phyloP scores from a whole-genome alignment of 2,888 invertebrate species.

The Drosophila villosipedis region DNA sequence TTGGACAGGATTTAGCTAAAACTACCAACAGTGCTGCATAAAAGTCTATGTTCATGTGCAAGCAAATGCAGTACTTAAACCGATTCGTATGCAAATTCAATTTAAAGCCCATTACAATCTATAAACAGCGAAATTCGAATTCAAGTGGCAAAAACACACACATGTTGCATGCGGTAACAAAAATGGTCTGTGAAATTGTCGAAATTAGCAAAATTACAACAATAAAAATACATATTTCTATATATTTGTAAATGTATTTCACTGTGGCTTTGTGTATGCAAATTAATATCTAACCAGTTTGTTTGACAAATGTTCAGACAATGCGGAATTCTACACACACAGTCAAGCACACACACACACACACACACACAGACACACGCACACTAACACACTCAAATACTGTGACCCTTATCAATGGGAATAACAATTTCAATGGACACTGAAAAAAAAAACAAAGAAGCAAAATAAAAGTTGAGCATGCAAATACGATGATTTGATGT shows the following conservation, averaged over 20 bases:
- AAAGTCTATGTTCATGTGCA: slow-evolving; percentile 19
- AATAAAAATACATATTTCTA: background rate
- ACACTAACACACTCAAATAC: background rate
- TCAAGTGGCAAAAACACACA: slow-evolving; percentile 40
- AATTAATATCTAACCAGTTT: slow-evolving; percentile 50
- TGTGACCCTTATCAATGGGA: slow-evolving; percentile 56
- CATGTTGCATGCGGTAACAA: slow-evolving; percentile 22
- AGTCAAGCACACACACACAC: background rate
- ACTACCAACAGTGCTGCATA: slow-evolving; percentile 11
- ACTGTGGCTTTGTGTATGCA: slow-evolving; percentile 2
- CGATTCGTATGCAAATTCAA: slow-evolving; percentile 46
- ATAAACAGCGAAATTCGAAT: slow-evolving; percentile 40
- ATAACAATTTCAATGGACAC: slow-evolving; percentile 32
- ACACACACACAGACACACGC: background rate
- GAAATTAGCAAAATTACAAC: slow-evolving; percentile 27
- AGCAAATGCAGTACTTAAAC: slow-evolving; percentile 24
- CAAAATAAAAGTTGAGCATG: slow-evolving; percentile 23
- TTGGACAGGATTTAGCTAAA: slow-evolving; percentile 12
- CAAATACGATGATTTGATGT: slow-evolving; percentile 38
- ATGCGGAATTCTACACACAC: slow-evolving; percentile 26
- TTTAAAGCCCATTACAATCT: slow-evolving; percentile 52
- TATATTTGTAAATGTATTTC: slow-evolving; percentile 5
- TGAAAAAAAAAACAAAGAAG: slow-evolving; percentile 11
- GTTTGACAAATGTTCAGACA: slow-evolving; percentile 54
- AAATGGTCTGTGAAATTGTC: slow-evolving; percentile 11